These are phyloP conservation scores for Leptestheria dahalacensis DNA, from an alignment of 1,140 invertebrate genomes.

Conservation along the genomic window DNA sequence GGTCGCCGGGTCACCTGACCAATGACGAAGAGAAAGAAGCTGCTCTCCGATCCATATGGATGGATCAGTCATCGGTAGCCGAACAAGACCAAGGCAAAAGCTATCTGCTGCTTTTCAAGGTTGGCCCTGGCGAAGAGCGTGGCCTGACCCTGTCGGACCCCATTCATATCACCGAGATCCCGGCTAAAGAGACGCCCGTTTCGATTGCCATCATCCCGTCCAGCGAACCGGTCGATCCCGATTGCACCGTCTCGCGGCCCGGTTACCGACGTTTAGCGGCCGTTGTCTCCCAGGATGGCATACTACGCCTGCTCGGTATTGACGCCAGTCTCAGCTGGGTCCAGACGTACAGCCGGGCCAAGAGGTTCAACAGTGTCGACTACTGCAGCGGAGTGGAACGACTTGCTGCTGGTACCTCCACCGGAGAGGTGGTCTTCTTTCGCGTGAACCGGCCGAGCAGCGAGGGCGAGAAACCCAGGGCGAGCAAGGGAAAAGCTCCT, in stretches of 20 bases:
- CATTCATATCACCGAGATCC: slow-evolving; percentile 38
- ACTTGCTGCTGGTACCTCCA: slow-evolving; percentile 60
- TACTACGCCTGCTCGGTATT: slow-evolving; percentile 47
- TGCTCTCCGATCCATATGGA: neutral
- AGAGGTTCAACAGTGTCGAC: neutral
- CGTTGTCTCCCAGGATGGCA: slow-evolving; percentile 50
- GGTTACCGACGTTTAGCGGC: slow-evolving; percentile 24
- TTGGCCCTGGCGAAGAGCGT: neutral
- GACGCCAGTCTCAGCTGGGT: slow-evolving; percentile 26
- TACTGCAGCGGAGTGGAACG: slow-evolving; percentile 46
- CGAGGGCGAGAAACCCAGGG: slow-evolving; percentile 13
- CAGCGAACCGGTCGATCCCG: slow-evolving; percentile 28
- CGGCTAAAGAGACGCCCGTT: slow-evolving; percentile 42
- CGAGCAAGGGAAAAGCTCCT: slow-evolving; percentile 11
- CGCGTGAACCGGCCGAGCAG: slow-evolving; percentile 12
- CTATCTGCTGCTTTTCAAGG: neutral
- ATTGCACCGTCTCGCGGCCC: slow-evolving; percentile 22
- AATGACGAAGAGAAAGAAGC: neutral
- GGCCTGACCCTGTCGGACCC: neutral
- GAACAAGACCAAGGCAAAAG: neutral
- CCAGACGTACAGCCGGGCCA: neutral
- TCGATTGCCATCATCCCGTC: slow-evolving; percentile 48
- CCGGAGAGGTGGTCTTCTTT: slow-evolving; percentile 67
- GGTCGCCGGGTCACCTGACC: neutral
- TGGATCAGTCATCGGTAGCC: neutral